These are phyloP conservation scores for Pyrrhura leucotis DNA, from an alignment of 2,797 vertebrate genomes.

Conservation along the genomic window DNA sequence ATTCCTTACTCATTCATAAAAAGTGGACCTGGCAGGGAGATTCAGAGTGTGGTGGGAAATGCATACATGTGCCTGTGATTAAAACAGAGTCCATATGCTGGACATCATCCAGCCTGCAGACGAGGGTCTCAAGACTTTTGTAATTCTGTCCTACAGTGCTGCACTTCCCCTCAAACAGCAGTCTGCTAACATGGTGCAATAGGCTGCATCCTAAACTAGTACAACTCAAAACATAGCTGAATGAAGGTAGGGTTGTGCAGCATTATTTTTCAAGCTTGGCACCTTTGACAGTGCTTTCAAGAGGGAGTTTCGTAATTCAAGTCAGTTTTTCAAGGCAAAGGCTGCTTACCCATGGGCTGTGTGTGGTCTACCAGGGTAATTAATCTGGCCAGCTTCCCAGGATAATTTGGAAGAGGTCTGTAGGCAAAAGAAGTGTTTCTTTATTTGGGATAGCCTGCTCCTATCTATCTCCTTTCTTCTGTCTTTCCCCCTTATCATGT, in stretches of 20 bases:
- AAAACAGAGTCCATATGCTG: background rate
- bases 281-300: background rate
- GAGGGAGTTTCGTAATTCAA: background rate
- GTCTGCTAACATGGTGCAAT: background rate
- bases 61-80: background rate
- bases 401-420: background rate
- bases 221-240: background rate
- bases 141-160: background rate
- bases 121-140: background rate
- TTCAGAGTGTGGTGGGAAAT: background rate
- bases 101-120: background rate
- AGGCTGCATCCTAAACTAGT: background rate
- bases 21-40: background rate
- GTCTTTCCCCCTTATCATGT: background rate
- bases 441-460: background rate
- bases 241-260: background rate
- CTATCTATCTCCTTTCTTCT: background rate
- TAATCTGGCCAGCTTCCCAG: background rate
- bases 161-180: background rate
- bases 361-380: constrained; percentile 42
- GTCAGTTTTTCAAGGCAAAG: constrained; percentile 8
- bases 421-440: background rate
- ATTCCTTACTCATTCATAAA: background rate
- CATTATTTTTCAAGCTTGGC: constrained; percentile 6
- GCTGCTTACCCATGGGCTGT: background rate